phyloP scores from a whole-genome alignment of 2,888 invertebrate genomes.

The Nemotelus pantherinus region DNA sequence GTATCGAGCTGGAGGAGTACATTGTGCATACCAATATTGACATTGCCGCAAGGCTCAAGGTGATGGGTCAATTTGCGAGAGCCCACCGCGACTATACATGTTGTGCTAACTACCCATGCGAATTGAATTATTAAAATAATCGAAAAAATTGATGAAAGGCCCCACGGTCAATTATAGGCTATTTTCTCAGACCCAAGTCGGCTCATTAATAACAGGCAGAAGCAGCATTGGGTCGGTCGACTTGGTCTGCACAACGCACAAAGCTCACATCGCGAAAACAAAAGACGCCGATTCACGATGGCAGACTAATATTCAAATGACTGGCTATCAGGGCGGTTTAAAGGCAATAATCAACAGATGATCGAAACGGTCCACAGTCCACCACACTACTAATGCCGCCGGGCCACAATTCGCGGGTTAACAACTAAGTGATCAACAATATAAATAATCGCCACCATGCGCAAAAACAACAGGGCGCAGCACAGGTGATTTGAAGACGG shows the following conservation, averaged over 20 bases:
- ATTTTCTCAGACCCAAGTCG: slow-evolving; percentile 41
- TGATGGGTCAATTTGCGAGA: slow-evolving; percentile 49
- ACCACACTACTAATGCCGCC: not conserved
- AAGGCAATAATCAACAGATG: slow-evolving; percentile 36
- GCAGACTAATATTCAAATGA: slow-evolving; percentile 33
- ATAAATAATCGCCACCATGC: slow-evolving; percentile 35
- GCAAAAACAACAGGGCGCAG: slow-evolving; percentile 34
- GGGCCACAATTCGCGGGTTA: slow-evolving; percentile 30
- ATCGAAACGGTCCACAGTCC: slow-evolving; percentile 5
- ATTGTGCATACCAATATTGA: slow-evolving; percentile 33
- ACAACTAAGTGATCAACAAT: slow-evolving; percentile 32
- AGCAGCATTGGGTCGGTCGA: slow-evolving; percentile 3
- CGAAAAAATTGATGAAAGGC: slow-evolving; percentile 48
- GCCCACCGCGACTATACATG: slow-evolving; percentile 20
- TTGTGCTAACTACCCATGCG: slow-evolving; percentile 32
- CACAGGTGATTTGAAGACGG: slow-evolving; percentile 41
- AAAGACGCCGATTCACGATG: slow-evolving; percentile 32
- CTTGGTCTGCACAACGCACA: no score
- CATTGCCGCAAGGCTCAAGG: slow-evolving; percentile 50
- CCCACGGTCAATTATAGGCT: slow-evolving; percentile 46
- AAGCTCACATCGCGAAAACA: not conserved
- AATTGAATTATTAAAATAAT: slow-evolving; percentile 50
- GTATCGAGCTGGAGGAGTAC: not conserved
- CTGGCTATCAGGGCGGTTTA: slow-evolving; percentile 24
- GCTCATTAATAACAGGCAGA: slow-evolving; percentile 28